Evolutionary conservation across 1,140 invertebrate species (phyloP).

Genomic region (Listronotus bonariensis): DNA sequence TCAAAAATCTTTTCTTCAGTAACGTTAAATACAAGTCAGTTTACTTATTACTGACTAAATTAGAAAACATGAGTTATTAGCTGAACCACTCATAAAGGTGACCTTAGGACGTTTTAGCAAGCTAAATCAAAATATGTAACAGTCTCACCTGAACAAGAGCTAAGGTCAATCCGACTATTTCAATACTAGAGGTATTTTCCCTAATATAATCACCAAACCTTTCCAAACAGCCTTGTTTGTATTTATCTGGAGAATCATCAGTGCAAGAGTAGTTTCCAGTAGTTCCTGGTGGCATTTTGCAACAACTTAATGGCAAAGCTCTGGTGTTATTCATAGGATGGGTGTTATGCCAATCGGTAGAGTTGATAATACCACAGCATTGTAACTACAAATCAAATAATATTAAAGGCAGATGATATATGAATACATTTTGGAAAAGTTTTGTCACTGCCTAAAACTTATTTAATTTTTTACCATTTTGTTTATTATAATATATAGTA

Average conservation of each 20-base stretch:
- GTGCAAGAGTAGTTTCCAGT: constrained; percentile 57
- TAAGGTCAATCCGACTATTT: constrained; percentile 74
- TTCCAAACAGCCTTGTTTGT: constrained; percentile 62
- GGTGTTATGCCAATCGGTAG: constrained; percentile 64
- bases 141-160: constrained; percentile 71
- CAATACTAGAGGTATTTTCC: constrained; percentile 71
- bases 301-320: constrained; percentile 68
- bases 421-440: too few relatives aligned
- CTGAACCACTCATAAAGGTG: too few relatives aligned
- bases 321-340: constrained; percentile 2
- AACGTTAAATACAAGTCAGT: background rate
- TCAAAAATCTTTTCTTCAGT: too few relatives aligned
- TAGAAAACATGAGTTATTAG: too few relatives aligned
- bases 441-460: too few relatives aligned
- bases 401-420: too few relatives aligned
- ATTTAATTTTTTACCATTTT: too few relatives aligned
- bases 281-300: constrained; percentile 56
- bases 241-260: constrained; percentile 32
- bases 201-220: constrained; percentile 66
- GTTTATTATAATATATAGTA: too few relatives aligned
- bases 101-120: background rate
- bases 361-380: constrained; percentile 71
- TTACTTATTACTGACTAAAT: background rate
- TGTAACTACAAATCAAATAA: constrained; percentile 61
- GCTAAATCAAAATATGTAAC: too few relatives aligned